Percentiles rank a stretch among this genome's conserved stretches.
phyloP scores from a whole-genome alignment of 2,797 vertebrate genomes.

The Dipus sagitta region DNA sequence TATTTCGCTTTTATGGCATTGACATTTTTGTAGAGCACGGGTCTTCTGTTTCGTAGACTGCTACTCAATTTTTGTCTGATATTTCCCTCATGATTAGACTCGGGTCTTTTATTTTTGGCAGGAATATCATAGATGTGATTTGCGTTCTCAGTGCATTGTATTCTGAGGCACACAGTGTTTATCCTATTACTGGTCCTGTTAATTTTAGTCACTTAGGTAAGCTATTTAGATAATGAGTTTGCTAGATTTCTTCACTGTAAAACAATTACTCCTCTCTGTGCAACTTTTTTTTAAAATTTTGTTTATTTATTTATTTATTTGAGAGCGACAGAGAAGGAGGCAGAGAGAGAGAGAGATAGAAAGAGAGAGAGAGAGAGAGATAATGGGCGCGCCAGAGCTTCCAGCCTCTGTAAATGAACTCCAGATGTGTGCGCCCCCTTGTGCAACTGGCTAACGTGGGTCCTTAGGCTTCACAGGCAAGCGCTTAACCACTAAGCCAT shows the following conservation, averaged over 20 bases:
- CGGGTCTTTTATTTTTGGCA: background rate
- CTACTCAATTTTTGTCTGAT: background rate
- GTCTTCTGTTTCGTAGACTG: background rate
- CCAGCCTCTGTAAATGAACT: no score
- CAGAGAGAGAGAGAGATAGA: no score
- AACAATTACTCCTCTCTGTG: background rate
- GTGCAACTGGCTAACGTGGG: no score
- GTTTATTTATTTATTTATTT: no score
- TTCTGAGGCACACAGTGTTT: background rate
- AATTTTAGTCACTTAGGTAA: constrained; percentile 25
- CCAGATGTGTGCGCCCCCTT: no score
- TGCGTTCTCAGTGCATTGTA: background rate
- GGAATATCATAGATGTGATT: background rate
- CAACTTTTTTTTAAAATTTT: background rate
- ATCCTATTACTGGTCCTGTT: background rate
- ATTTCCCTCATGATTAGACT: constrained; percentile 17
- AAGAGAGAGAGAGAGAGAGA: no score
- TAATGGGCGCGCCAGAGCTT: no score
- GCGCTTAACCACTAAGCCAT: no score
- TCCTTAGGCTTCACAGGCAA: no score
- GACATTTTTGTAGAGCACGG: constrained; percentile 24
- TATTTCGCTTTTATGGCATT: constrained; percentile 10
- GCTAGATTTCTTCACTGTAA: background rate
- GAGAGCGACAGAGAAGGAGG: no score
- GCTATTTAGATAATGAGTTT: constrained; percentile 11